These are phyloP conservation scores for Phyllostomus hastatus DNA, from an alignment of 2,113 vertebrate genomes.

Conservation along the genomic window DNA sequence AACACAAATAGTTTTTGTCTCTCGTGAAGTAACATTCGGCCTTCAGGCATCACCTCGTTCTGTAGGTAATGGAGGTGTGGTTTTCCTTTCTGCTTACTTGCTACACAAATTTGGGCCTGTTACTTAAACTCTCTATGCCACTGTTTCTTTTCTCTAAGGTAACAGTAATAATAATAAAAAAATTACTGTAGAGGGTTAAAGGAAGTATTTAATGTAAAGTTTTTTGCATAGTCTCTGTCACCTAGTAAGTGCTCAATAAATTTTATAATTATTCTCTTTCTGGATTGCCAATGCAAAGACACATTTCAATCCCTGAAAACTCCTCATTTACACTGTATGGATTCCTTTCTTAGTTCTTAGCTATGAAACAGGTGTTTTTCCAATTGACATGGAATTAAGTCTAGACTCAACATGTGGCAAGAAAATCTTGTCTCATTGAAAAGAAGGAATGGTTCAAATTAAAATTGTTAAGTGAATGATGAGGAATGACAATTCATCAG, in stretches of 20 bases:
- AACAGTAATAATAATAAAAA: not conserved
- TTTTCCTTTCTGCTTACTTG: not conserved
- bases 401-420: not conserved
- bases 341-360: not conserved
- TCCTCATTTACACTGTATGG: not conserved
- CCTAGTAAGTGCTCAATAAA: not conserved
- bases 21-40: not conserved
- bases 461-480: not conserved
- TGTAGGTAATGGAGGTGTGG: not conserved
- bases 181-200: not conserved
- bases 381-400: not conserved
- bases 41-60: not conserved
- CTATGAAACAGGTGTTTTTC: not conserved
- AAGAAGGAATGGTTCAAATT: not conserved
- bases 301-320: not conserved
- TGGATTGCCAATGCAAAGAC: not conserved
- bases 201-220: not conserved
- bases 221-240: not conserved
- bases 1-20: not conserved
- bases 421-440: not conserved
- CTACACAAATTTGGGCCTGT: not conserved
- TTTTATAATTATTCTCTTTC: not conserved
- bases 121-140: not conserved
- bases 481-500: not conserved
- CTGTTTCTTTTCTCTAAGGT: not conserved